A percentile compares a stretch with the other conserved stretches of the same genome.
These are phyloP conservation scores for Ochotona curzoniae DNA, from an alignment of 2,113 vertebrate species.

Conservation along the genomic window DNA sequence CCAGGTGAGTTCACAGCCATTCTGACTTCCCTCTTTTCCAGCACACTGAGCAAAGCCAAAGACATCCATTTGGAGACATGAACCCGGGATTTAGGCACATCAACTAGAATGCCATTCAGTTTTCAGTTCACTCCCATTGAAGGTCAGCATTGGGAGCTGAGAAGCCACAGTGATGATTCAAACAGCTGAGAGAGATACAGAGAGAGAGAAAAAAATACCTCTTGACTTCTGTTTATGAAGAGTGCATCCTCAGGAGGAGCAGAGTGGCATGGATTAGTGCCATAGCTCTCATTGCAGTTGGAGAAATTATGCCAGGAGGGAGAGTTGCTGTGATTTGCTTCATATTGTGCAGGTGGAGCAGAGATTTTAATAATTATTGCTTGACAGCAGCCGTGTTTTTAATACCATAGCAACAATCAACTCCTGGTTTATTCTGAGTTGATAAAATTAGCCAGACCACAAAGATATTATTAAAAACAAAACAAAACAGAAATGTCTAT, in stretches of 20 bases:
- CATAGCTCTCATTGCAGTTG: neutral
- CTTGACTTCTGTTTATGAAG: neutral
- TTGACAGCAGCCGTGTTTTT: constrained; percentile 58
- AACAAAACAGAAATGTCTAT: constrained; percentile 11
- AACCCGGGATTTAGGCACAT: neutral
- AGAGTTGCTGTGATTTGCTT: neutral
- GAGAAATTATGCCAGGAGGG: constrained; percentile 22
- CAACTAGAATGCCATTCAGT: neutral
- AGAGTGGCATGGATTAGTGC: neutral
- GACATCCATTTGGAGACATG: neutral
- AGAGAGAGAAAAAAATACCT: neutral
- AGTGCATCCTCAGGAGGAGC: neutral
- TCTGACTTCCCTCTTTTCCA: neutral
- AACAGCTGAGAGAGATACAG: neutral
- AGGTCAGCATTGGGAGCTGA: neutral
- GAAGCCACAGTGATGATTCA: neutral
- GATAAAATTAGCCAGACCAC: constrained; percentile 68
- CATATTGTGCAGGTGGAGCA: constrained; percentile 56
- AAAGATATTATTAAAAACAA: constrained; percentile 66
- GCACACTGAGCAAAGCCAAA: neutral
- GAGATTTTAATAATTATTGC: constrained; percentile 65
- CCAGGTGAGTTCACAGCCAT: neutral
- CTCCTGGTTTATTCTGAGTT: constrained; percentile 66
- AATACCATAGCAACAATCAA: constrained; percentile 73
- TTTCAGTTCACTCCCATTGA: constrained; percentile 30